Conservation (phyloP, 2,888 invertebrate genomes). For the Osedax frankpressi region DNA sequence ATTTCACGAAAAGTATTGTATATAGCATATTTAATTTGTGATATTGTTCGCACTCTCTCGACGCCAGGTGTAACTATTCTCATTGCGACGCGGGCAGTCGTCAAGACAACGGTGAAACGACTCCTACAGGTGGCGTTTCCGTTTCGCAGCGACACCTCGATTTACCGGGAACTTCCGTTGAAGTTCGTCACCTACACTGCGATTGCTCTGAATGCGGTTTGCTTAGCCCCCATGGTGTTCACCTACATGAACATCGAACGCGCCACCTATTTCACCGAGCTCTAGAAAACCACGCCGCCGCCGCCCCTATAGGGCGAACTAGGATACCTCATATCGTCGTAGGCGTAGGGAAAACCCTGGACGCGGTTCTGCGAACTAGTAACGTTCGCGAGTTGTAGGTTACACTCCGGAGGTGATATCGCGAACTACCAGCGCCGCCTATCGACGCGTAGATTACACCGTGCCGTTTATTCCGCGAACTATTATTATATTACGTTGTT, state of each 20-base stretch:
- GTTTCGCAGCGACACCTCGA: constrained; percentile 32
- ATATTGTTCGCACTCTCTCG: not conserved
- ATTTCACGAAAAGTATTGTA: too few species aligned
- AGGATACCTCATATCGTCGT: too few species aligned
- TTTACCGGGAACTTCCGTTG: constrained; percentile 60
- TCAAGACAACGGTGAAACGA: constrained; percentile 58
- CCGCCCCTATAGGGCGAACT: too few species aligned
- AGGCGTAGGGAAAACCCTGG: too few species aligned
- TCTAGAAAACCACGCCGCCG: constrained; percentile 22
- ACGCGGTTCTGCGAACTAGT: too few species aligned
- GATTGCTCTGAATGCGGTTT: constrained; percentile 67
- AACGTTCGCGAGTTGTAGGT: too few species aligned
- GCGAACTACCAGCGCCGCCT: too few species aligned
- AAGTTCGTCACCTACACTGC: constrained; percentile 69
- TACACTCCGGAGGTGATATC: too few species aligned
- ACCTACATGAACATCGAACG: constrained; percentile 63
- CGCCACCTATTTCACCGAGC: constrained; percentile 28
- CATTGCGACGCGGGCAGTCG: constrained; percentile 54
- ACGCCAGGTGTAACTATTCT: constrained; percentile 59
- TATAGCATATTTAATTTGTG: too few species aligned
- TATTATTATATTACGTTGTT: too few species aligned
- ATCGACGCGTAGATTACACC: too few species aligned
- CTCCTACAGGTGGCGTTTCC: constrained; percentile 21
- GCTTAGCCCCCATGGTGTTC: constrained; percentile 66
- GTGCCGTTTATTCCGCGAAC: too few species aligned